Evolutionary conservation across 2,888 invertebrate species (phyloP).

Genomic region (Augiades crinisus): DNA sequence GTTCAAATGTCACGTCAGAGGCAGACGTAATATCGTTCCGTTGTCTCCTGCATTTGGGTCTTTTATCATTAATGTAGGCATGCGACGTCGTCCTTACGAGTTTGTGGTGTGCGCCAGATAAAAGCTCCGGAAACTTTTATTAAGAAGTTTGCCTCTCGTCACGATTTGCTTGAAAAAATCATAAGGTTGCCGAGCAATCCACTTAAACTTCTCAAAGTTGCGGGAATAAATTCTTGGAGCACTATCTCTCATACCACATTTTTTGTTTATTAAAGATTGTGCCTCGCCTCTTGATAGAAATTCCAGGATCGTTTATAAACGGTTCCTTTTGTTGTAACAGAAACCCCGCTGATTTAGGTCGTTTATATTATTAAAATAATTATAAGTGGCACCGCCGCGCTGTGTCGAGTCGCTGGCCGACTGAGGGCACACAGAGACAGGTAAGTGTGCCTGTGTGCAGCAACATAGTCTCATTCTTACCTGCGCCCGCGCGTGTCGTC

Average conservation of each 20-base stretch:
- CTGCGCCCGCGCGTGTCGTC: slow-evolving; percentile 62
- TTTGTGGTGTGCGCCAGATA: slow-evolving; percentile 28
- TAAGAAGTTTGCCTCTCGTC: slow-evolving; percentile 19
- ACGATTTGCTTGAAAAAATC: slow-evolving; percentile 15
- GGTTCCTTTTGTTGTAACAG: slow-evolving; percentile 6
- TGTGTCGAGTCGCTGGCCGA: slow-evolving; percentile 39
- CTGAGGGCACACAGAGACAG: slow-evolving; percentile 40
- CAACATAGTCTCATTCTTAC: slow-evolving; percentile 65
- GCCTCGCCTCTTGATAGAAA: too few relatives aligned
- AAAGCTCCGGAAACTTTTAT: slow-evolving; percentile 21
- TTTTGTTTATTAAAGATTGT: neutral
- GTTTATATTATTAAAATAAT: slow-evolving; percentile 17
- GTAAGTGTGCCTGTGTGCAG: slow-evolving; percentile 41
- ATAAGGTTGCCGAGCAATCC: slow-evolving; percentile 7
- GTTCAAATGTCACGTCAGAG: slow-evolving; percentile 24
- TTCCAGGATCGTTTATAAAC: neutral
- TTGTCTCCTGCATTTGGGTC: slow-evolving; percentile 21
- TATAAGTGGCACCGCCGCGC: slow-evolving; percentile 9
- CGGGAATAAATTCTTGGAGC: neutral
- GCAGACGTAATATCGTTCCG: slow-evolving; percentile 18
- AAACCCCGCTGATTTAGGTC: neutral
- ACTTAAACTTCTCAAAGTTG: slow-evolving; percentile 6
- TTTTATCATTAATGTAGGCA: slow-evolving; percentile 31
- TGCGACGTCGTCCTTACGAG: slow-evolving; percentile 25
- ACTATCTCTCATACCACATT: neutral